Conservation (phyloP, 2,797 vertebrate genomes). For the Pipistrellus kuhlii region DNA sequence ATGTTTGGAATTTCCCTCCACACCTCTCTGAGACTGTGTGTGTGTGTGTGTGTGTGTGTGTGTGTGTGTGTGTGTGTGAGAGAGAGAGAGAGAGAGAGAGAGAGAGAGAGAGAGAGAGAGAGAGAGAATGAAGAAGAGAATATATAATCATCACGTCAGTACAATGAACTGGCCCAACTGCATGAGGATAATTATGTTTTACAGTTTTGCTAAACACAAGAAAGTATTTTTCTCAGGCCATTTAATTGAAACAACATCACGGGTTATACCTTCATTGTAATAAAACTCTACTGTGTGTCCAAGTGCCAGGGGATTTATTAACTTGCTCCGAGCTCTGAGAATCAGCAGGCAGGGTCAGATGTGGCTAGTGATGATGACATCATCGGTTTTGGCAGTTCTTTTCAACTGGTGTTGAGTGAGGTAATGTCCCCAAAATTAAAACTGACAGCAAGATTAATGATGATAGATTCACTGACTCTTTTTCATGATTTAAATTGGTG, state of each 20-base stretch:
- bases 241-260: conserved; percentile 87
- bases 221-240: conserved; percentile 86
- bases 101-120: not conserved
- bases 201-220: conserved; percentile 83
- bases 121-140: conserved; percentile 20
- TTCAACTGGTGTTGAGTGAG: conserved; percentile 89
- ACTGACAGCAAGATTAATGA: conserved; percentile 90
- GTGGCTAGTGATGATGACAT: conserved; percentile 89
- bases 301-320: conserved; percentile 90
- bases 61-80: not conserved
- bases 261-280: conserved; percentile 89
- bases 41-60: not conserved
- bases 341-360: conserved; percentile 89
- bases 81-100: not conserved
- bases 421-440: conserved; percentile 91
- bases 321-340: conserved; percentile 88
- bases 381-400: conserved; percentile 88
- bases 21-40: not conserved
- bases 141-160: conserved; percentile 66
- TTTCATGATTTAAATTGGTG: conserved; percentile 86
- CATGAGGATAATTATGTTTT: conserved; percentile 84
- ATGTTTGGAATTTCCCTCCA: conserved; percentile 25
- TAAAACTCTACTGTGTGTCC: conserved; percentile 88
- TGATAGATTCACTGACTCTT: conserved; percentile 88
- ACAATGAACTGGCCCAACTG: conserved; percentile 79